Evolutionary conservation across 2,797 vertebrate species (phyloP), one percentile per base, ranked within the genome.

Genomic region (Mareca penelope): DNA sequence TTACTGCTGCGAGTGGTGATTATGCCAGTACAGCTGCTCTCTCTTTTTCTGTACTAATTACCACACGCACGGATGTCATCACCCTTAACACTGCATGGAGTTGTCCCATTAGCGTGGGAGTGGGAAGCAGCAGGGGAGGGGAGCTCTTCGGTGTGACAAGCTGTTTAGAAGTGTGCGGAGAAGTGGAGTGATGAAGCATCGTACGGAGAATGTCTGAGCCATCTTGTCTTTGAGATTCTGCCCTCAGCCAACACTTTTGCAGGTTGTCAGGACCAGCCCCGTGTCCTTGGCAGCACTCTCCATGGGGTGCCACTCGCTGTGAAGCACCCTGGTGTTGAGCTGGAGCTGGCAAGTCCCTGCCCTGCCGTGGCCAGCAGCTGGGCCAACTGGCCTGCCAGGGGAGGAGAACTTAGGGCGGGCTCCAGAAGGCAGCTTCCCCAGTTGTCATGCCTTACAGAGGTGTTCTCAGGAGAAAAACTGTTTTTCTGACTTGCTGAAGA

Each of bases 31-130:
- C 94, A 95, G 91, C 92, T 97, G 94, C 90, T 90, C 91, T 93
- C 92, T 94, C 93, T 78, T 94, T 94, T 94, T 94, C 68, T 95
- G 86, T 92, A 76, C 94, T 96, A 96, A 96, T 93, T 93, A 94
- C 87, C 90, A 91, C 92, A 94, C 7, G 22, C 86, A 35, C 15
- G 40, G 93, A 92, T 96, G 88, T 94, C 95, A 93, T 94, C 94
- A 94, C 95, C 95, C 95, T 94, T 96, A 94, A 91, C 92, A 91
- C 85, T 89, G 91, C 92, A 93, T 93, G 95, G 91, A 91, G 94
- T 80, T 90, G 94, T 93, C 95, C 94, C 92, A 94, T 97, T 96
- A 95, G 91, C 7, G 78, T 95, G 90, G 90, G 94, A 95, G 85
- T 85, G 77, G 89, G 75, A 95, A 97, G 85, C 92, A 92, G 91